Evolutionary conservation across 2,888 invertebrate species (phyloP).

Genomic region (Lumbricus terrestris): DNA sequence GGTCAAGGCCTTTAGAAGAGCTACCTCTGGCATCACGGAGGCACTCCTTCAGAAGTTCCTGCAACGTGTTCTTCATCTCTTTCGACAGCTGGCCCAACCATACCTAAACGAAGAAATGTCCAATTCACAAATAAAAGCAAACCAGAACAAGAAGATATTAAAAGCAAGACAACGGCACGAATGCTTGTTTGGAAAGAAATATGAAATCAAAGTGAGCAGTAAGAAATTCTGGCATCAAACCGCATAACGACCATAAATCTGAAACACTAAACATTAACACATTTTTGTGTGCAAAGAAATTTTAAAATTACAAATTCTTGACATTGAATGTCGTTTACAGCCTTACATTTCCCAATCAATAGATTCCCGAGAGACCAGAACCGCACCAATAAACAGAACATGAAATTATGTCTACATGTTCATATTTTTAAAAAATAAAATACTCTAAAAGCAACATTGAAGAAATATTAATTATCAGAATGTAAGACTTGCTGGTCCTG

Average conservation of each 20-base stretch:
- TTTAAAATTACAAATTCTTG: background rate
- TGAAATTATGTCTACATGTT: background rate
- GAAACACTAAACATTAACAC: background rate
- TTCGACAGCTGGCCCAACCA: constrained; percentile 77
- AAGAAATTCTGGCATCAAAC: too few relatives aligned
- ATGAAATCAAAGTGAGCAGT: background rate
- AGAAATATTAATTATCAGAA: background rate
- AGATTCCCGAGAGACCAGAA: background rate
- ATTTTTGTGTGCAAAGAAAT: background rate
- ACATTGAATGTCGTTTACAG: background rate
- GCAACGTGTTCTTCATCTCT: constrained; percentile 78
- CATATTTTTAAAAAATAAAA: constrained; percentile 5
- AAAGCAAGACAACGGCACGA: background rate
- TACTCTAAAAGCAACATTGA: background rate
- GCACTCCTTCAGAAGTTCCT: constrained; percentile 69
- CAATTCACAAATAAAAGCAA: background rate
- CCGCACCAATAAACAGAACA: background rate
- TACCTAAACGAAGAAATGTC: constrained; percentile 46
- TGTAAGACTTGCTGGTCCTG: background rate
- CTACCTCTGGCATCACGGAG: constrained; percentile 59
- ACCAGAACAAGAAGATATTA: background rate
- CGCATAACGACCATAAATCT: background rate
- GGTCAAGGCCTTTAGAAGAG: constrained; percentile 63
- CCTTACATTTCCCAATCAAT: background rate
- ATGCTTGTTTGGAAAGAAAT: background rate